Evolutionary conservation across 2,797 vertebrate species (phyloP), one percentile per base, ranked within the genome.

Genomic region (Poeciliopsis gracilis): DNA sequence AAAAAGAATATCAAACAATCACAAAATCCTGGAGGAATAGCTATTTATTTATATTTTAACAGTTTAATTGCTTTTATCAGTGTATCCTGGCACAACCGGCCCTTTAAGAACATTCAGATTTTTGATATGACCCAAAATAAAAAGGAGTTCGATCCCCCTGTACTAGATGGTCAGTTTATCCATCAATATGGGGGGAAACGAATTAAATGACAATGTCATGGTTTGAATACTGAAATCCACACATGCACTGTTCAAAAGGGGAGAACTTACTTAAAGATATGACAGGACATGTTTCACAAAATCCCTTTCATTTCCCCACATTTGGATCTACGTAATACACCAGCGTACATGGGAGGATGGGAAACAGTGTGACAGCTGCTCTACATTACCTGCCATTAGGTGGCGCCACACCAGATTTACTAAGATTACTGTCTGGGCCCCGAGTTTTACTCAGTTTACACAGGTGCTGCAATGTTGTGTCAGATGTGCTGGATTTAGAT

Each of bases 391-490:
- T 70, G 23, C 67, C 67, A 16, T 75, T 49, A 79, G 72, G 76
- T 81, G 49, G 79, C 67, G 69, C 63, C 84, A 73, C 71, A 84
- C 82, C 66, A 77, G 73, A 12, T 8, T 38, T 82, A 72, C 80
- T 82, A 61, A 71, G 79, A 61, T 16, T 15, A 61, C 25, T 71
- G 70, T 82, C 67, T 63, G 61, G 71, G 16, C 79, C 67, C 30
- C 25, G 46, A 55, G 63, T 75, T 79, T 59, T 74, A 71, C 66
- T 86, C 78, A 3, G 79, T 92, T 91, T 89, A 84, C 90, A 86
- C 91, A 92, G 91, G 88, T 93, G 91, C 77, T 87, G 70, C 81
- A 76, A 49, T 86, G 88, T 89, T 88, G 51, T 87, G 86, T 86
- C 88, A 91, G 84, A 84, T 82, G 20, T 77, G 75, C 80, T 86